These are phyloP conservation scores for Agrypnia vestita DNA, from an alignment of 1,140 invertebrate species.

Conservation along the genomic window DNA sequence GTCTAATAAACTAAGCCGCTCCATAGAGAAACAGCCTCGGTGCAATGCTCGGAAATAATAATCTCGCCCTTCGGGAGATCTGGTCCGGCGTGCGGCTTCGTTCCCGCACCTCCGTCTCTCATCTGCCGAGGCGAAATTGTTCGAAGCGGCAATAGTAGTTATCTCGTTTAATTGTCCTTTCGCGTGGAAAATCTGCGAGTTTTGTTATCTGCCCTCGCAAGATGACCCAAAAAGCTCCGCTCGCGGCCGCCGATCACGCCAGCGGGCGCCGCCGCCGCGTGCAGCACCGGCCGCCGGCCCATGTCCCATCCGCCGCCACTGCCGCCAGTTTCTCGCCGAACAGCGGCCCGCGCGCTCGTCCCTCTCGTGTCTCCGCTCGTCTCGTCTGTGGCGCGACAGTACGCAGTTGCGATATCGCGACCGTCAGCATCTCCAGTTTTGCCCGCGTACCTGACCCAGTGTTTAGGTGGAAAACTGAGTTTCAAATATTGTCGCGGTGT, in stretches of 20 bases:
- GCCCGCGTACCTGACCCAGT: neutral
- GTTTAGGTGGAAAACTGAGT: neutral
- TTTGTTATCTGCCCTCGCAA: conserved; percentile 43
- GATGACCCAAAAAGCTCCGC: conserved; percentile 53
- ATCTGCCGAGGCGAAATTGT: too few relatives aligned
- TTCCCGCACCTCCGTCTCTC: too few relatives aligned
- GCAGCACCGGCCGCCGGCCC: conserved; percentile 50
- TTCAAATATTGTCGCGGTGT: neutral
- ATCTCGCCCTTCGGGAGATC: too few relatives aligned
- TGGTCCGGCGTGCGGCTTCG: too few relatives aligned
- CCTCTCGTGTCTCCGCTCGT: neutral
- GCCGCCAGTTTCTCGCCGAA: neutral
- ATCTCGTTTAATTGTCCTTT: neutral
- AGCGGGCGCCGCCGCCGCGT: conserved; percentile 4
- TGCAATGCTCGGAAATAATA: too few relatives aligned
- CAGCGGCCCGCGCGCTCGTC: neutral
- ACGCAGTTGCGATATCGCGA: conserved; percentile 9
- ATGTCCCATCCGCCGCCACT: neutral
- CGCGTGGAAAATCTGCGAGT: neutral
- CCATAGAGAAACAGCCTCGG: too few relatives aligned
- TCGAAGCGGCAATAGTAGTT: too few relatives aligned
- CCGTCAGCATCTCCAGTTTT: neutral
- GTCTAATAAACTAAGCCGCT: too few relatives aligned
- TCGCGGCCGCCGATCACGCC: conserved; percentile 25
- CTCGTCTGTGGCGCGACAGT: neutral